Evolutionary conservation across 2,797 vertebrate species (phyloP), one percentile per base, ranked within the genome.

Genomic region (Eospalax fontanierii): DNA sequence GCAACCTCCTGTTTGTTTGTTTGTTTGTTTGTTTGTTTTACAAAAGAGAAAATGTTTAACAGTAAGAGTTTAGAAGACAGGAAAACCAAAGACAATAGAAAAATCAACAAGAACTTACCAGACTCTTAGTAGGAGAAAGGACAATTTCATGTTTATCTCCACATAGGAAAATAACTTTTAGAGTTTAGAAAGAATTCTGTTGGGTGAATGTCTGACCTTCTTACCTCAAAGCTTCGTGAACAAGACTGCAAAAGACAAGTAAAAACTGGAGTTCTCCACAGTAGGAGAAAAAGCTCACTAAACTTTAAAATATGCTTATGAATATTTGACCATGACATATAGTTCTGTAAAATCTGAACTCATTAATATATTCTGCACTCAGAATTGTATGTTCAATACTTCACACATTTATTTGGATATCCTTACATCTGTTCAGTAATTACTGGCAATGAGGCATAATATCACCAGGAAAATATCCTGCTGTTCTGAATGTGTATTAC

Each of bases 371-470:
- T 61, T 93, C n/a, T 86, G 2, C n/a, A 71, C 46, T 91, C 50
- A 79, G 63, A 61, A 84, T 46, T 89, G 59, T 68, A 57, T 75
- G 61, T 61, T 91, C 94, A 91, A 95, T 73, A 94, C 66, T 78
- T 81, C 78, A 35, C 87, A 59, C 21, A 75, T 87, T 92, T 97
- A 86, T 81, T 94, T 97, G 90, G 90, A 89, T 84, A 91, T 70
- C n/a, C 54, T 91, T 89, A 88, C 61, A 93, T 93, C 93, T 97
- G 89, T 71, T 96, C 54, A 43, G 63, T 93, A 96, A 97, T 96
- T 97, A 92, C 75, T 86, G 30, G 83, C 82, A 96, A 94, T 92
- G 92, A 97, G n/a, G 92, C 93, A 90, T 78, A 95, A 54, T 71
- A 95, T 93, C 43, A 91, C 54, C 16, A 76, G 91, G 91, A 96